Evolutionary conservation across 2,888 invertebrate species (phyloP), one percentile per base, ranked within the genome.

Genomic region (Pardosa pseudoannulata): DNA sequence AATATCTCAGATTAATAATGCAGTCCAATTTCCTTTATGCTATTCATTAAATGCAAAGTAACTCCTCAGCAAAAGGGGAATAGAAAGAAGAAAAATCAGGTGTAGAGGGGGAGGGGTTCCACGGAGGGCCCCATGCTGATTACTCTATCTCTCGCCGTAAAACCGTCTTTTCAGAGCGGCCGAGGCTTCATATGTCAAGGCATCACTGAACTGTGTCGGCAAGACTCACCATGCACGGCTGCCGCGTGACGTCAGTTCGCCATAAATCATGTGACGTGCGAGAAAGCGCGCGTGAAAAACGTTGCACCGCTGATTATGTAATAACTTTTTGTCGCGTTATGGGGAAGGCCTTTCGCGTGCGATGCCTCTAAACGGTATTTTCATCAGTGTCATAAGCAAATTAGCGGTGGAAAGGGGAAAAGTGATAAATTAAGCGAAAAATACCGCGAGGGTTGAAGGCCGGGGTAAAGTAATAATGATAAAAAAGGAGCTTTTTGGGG

Each of bases 381-480:
- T 82, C 82, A 76, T 82, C 76, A 82, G 76, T 29, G 73, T 80
- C 80, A 80, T 46, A 73, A 36, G 74, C 62, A 81, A 81, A 81
- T 81, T 81, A 81, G 81, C 56, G 41, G 36, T 36, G 23, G 23
- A 56, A n/a, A n/a, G 39, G 46, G 46, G 62, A 11, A 67, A 46
- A 50, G 81, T 81, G 81, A 68, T 73, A 74, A 75, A 81, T 81
- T 74, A 70, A 75, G n/a, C 5, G 67, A 9, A 36, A 67, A 56
- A 56, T 56, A 56, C 56, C 56, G 11, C 19, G 56, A 56, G 56
- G 23, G 56, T 56, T 56, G 23, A 56, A 56, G 56, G 56, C 56
- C 23, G 56, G 5, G 23, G 23, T n/a, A n/a, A n/a, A n/a, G n/a
- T n/a, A n/a, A n/a, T n/a, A n/a, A n/a, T n/a, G 23, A 23, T 23